phyloP scores from a whole-genome alignment of 2,888 invertebrate species.

The Aquatica leii region DNA sequence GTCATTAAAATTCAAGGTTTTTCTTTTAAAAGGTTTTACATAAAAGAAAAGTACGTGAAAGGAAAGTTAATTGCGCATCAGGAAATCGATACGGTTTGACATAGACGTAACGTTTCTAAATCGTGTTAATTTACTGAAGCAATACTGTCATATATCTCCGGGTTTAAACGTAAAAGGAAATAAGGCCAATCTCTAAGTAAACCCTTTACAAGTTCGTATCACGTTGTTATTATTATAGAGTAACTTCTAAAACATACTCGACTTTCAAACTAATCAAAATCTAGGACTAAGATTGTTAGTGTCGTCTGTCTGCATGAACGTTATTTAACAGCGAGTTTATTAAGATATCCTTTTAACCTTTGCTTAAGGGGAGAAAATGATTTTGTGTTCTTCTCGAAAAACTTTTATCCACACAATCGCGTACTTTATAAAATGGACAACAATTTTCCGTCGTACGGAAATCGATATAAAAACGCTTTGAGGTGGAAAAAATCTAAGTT shows the following conservation, averaged over 20 bases:
- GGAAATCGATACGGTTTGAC: slow-evolving; percentile 11
- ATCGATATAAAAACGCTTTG: slow-evolving; percentile 7
- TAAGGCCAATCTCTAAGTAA: not conserved
- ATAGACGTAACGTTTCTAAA: slow-evolving; percentile 13
- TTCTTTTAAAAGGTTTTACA: not conserved
- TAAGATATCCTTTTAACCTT: too few species aligned
- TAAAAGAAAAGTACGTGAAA: slow-evolving; percentile 5
- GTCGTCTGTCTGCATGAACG: too few species aligned
- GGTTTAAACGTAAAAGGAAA: not conserved
- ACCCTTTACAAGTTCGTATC: slow-evolving; percentile 11
- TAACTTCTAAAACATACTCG: slow-evolving; percentile 6
- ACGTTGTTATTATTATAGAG: not conserved
- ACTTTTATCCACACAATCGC: not conserved
- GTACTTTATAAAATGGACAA: not conserved
- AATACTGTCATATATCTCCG: slow-evolving; percentile 1
- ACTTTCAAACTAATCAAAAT: slow-evolving; percentile 6
- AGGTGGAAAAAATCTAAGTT: slow-evolving; percentile 2
- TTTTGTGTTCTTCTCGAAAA: too few species aligned
- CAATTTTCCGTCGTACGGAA: slow-evolving; percentile 1
- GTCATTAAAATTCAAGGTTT: slow-evolving; percentile 7
- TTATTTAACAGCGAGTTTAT: too few species aligned
- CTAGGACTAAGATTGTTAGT: not conserved
- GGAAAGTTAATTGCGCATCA: slow-evolving; percentile 1
- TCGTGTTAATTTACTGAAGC: slow-evolving; percentile 5
- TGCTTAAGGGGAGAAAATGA: too few species aligned